Percentiles rank a stretch among this genome's conserved stretches.
phyloP scores from a whole-genome alignment of 2,888 invertebrate species.

The Drosophila nigricruria region DNA sequence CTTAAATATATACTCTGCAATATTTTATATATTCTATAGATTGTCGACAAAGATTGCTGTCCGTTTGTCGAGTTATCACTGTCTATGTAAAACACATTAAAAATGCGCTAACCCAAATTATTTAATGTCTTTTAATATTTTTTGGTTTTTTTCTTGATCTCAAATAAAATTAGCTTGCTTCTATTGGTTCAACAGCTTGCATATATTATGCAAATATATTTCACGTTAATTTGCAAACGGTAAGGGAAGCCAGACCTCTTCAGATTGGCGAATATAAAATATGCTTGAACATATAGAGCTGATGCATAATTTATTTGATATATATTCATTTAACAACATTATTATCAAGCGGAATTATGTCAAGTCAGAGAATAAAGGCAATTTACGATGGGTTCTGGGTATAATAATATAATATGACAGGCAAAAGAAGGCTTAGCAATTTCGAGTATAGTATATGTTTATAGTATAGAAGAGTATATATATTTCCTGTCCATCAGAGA shows the following conservation, averaged over 20 bases:
- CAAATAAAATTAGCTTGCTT: background rate
- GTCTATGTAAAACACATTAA: background rate
- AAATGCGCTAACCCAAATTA: background rate
- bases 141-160: background rate
- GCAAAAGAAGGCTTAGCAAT: background rate
- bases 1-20: background rate
- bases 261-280: background rate
- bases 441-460: background rate
- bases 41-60: background rate
- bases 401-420: too few species aligned
- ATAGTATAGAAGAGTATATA: too few species aligned
- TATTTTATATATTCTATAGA: background rate
- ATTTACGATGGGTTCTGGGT: background rate
- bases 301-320: background rate
- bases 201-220: constrained; percentile 12
- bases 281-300: background rate
- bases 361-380: background rate
- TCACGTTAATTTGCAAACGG: background rate
- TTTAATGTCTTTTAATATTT: background rate
- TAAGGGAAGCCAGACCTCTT: background rate
- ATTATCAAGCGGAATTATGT: background rate
- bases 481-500: background rate
- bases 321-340: background rate
- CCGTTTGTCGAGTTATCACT: background rate
- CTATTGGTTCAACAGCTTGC: background rate